Base-by-base conservation (phyloP, 1,140 invertebrate species). In the Bombus ignitus region DNA sequence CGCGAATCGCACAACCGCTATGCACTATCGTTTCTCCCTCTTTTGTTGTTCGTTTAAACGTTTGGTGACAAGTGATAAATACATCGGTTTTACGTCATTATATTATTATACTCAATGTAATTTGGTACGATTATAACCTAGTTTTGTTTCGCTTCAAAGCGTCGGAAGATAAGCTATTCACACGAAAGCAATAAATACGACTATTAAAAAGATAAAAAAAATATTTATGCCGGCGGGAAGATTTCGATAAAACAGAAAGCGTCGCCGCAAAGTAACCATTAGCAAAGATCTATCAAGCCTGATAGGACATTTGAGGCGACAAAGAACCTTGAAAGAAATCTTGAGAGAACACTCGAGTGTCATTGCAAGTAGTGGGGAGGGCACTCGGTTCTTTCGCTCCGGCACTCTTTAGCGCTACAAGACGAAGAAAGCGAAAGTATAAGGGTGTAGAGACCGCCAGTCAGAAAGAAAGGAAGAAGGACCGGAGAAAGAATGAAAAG, bases 261-360 rank as follows among this genome's bases (percentile, higher is more conserved):
- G 76, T 80, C 44, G 75, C 84, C 87, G 85, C 88, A 89, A 83
- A 89, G 89, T 92, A 86, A 91, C 91, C 89, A 91, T 91, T 92
- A 91, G 86, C 81, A 78, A 73, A 90, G 91, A 91, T 92, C 91
- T 92, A 90, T 91, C 91, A 89, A 88, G 89, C 57, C 82, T 91
- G 89, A 92, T 92, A 92, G 84, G 75, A 88, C 88, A 89, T 92
- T 81, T 53, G 81, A 81, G 89, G 83, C 81, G 82, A 78, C 83
- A 90, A 90, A 90, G 91, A 91, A 87, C 74, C 88, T 88, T 83
- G 90, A 90, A 85, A 91, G 89, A 90, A 89, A 85, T 81, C 71
- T 80, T 80, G 83, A 84, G 81, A 91, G 91, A 89, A 89, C 89
- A 87, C 88, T 91, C 86, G 86, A 78, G 84, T 79, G 88, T 86